These are phyloP conservation scores for Thymallus thymallus DNA, from an alignment of 2,113 vertebrate genomes.

Conservation along the genomic window DNA sequence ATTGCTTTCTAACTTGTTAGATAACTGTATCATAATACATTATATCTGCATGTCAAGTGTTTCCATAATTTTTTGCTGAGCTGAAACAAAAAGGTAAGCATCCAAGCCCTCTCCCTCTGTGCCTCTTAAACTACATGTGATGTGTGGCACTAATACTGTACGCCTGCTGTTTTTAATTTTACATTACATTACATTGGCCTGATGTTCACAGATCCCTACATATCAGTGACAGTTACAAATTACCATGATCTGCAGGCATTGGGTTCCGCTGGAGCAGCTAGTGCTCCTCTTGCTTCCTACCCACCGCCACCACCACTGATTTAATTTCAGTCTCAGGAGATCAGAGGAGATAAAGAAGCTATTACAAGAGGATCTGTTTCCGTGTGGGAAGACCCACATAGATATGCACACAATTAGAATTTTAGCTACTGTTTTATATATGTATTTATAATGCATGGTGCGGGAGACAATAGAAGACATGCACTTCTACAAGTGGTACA, in stretches of 20 bases:
- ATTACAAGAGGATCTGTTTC: neutral
- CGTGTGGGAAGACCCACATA: neutral
- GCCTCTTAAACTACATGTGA: no score
- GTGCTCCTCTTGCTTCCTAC: conserved; percentile 6
- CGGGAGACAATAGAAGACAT: neutral
- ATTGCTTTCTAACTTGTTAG: no score
- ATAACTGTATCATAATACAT: no score
- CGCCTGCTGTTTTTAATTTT: no score
- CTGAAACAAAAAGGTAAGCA: no score
- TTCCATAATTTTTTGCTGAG: no score
- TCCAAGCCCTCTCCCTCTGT: no score
- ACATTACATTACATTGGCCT: no score
- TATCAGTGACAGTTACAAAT: conserved; percentile 44
- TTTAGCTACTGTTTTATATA: neutral
- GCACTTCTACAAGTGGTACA: neutral
- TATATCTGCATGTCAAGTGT: no score
- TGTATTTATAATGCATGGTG: conserved; percentile 33
- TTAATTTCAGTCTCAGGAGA: conserved; percentile 5
- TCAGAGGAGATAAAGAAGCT: neutral
- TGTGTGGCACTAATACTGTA: no score
- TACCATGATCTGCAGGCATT: conserved; percentile 28
- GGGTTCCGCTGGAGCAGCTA: conserved; percentile 34
- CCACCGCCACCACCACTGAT: no score
- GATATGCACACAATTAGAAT: no score
- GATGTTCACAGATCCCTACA: conserved; percentile 27